Evolutionary conservation across 2,113 vertebrate species (phyloP), one percentile per base, ranked within the genome.

Genomic region (Lipophrys pholis): DNA sequence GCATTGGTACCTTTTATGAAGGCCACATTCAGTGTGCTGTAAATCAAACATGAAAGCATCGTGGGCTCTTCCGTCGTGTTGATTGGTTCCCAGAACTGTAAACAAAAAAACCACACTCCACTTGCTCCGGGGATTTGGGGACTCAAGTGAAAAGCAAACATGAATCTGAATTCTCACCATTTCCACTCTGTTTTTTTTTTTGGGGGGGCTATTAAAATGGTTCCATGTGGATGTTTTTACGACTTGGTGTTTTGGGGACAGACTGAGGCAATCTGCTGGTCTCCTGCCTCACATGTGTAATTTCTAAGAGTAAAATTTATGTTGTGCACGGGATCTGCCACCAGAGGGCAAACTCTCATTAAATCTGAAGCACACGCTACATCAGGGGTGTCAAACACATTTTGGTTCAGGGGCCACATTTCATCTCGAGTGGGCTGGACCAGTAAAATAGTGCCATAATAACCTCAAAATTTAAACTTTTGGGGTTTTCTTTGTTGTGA

Each of bases 271-370:
- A 55, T 35, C 17, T 76, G 7, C 21, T 9, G 2, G 2, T 21
- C 45, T 42, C 35, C 8, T 72, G 48, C 42, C 59, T 21, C n/a
- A 7, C 52, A 12, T 53, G 7, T 14, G 3, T 10, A 6, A n/a
- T 48, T 15, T 16, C 56, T 6, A 0, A 30, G 3, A 54, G 21
- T 35, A 8, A 57, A 57, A 12, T 48, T 1, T 16, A 12, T 75
- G 73, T 39, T 67, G 39, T 62, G 68, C 8, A 7, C 3, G 1
- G 6, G 11, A 30, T 0, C 38, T 54, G 41, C 76, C 87, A 70
- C 72, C 7, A 86, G 87, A 62, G 78, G 80, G 78, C 60, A 38
- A 63, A 46, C 68, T 49, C n/a, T 38, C 38, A 17, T 14, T 11
- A 17, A 3, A 36, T 5, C 49, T 51, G 8, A 21, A 21, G 21